Percentiles rank a stretch among this genome's conserved stretches.
These are phyloP conservation scores for Entelurus aequoreus DNA, from an alignment of 2,113 vertebrate species.

Conservation along the genomic window DNA sequence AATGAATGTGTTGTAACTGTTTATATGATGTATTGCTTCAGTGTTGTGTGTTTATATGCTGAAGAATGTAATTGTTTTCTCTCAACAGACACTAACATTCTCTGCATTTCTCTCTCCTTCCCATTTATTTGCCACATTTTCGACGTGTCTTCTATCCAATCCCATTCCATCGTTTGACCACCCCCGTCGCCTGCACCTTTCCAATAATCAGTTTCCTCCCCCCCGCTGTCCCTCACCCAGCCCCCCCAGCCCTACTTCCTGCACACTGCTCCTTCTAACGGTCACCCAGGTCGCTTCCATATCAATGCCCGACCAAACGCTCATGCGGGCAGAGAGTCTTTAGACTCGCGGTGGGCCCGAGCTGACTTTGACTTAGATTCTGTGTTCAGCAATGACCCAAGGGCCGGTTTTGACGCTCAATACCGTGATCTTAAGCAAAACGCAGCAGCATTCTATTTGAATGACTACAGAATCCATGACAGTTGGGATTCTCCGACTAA, in stretches of 20 bases:
- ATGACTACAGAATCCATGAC: constrained; percentile 19
- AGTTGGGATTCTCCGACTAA: constrained; percentile 30
- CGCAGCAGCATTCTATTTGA: constrained; percentile 16
- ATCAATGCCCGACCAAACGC: constrained; percentile 38
- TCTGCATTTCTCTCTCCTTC: constrained; percentile 71
- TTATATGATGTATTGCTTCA: constrained; percentile 31
- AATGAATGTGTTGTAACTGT: constrained; percentile 19
- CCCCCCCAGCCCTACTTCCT: constrained; percentile 69
- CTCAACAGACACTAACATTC: constrained; percentile 72
- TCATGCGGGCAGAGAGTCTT: constrained; percentile 41
- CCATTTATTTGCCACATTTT: constrained; percentile 55
- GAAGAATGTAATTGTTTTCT: constrained; percentile 62
- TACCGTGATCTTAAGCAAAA: constrained; percentile 29
- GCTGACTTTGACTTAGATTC: constrained; percentile 16
- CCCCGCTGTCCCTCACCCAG: constrained; percentile 60
- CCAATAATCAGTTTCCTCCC: constrained; percentile 65
- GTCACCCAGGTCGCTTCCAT: constrained; percentile 52
- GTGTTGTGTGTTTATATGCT: constrained; percentile 44
- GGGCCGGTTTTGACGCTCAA: constrained; percentile 28
- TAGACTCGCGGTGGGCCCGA: constrained; percentile 14
- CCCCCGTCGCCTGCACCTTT: constrained; percentile 21
- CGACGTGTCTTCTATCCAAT: constrained; percentile 32
- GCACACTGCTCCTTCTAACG: constrained; percentile 61
- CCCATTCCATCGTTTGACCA: constrained; percentile 34
- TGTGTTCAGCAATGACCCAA: constrained; percentile 22